phyloP scores from a whole-genome alignment of 2,113 vertebrate genomes.

The Lepisosteus oculatus region DNA sequence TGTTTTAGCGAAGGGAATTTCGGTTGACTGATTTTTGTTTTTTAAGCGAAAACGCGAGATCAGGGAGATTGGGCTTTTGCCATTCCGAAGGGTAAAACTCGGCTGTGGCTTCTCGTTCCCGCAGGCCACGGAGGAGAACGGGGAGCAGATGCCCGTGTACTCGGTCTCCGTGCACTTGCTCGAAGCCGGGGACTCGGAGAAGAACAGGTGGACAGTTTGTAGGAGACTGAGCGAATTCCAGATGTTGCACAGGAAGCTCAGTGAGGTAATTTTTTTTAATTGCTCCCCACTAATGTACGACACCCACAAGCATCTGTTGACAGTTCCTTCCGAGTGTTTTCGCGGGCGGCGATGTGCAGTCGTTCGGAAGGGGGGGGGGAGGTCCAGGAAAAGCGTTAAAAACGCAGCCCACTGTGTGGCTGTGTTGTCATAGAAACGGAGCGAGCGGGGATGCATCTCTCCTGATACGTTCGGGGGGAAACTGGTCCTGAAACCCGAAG shows the following conservation, averaged over 20 bases:
- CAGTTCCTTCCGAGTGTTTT: not conserved
- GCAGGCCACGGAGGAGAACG: constrained; percentile 88
- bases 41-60: no score
- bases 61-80: no score
- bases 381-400: not conserved
- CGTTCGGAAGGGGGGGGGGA: not conserved
- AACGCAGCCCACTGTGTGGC: not conserved
- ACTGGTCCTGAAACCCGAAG: no score
- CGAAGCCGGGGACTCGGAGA: constrained; percentile 74
- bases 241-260: constrained; percentile 90
- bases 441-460: constrained; percentile 20
- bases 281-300: not conserved
- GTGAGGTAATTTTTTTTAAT: constrained; percentile 72
- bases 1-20: no score
- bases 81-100: not conserved
- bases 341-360: not conserved
- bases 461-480: no score
- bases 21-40: no score
- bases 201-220: constrained; percentile 84
- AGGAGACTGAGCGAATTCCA: constrained; percentile 95
- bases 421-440: constrained; percentile 28
- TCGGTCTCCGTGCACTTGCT: constrained; percentile 81
- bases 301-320: not conserved
- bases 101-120: not conserved
- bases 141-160: constrained; percentile 90